Evolutionary conservation across 64 coral and sea anemone genomes (phyloP).

Genomic region (Dendronephthya gigantea): DNA sequence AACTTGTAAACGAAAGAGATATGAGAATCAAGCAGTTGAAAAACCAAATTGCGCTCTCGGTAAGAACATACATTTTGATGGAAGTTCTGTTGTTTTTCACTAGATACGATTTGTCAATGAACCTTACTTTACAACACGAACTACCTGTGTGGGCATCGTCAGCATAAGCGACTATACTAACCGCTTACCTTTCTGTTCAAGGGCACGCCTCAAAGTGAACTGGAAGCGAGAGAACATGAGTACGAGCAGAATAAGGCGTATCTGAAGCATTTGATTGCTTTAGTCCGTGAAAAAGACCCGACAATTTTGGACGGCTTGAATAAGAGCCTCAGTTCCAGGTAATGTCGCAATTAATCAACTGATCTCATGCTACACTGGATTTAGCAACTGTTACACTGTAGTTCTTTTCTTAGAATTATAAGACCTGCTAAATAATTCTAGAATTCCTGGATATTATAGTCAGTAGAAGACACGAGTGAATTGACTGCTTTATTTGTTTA

Average conservation of each 20-base stretch:
- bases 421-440: too few relatives aligned
- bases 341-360: background rate
- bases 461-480: too few relatives aligned
- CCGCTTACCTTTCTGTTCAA: background rate
- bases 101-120: background rate
- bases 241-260: background rate
- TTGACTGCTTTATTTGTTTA: background rate
- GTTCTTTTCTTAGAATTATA: too few relatives aligned
- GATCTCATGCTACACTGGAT: background rate
- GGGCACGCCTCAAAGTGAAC: background rate
- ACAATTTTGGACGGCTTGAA: background rate
- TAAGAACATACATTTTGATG: background rate
- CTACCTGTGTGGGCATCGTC: too few relatives aligned
- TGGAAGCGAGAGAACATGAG: background rate
- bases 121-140: background rate
- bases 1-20: background rate
- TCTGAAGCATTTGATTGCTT: slow-evolving; percentile 15
- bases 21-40: background rate
- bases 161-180: too few relatives aligned
- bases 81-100: too few relatives aligned
- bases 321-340: background rate
- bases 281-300: background rate
- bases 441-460: too few relatives aligned
- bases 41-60: background rate
- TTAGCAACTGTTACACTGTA: background rate